Evolutionary conservation across 2,797 vertebrate species (phyloP), one percentile per base, ranked within the genome.

Genomic region (Hippocampus kuda): DNA sequence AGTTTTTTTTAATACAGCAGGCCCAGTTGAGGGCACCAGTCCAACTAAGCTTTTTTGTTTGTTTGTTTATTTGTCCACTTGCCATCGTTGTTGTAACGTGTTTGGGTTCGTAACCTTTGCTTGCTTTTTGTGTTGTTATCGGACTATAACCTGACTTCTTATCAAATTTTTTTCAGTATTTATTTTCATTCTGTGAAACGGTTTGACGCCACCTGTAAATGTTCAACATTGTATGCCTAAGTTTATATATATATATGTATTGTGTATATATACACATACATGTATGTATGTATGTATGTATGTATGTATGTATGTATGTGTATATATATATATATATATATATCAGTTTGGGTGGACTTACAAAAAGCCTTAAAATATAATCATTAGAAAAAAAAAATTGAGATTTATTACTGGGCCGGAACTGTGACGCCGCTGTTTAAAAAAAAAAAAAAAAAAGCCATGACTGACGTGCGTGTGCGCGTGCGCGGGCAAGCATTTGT

Each of bases 241-340:
- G 88, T 91, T 92, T 3, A 90, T 90, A 81, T 90, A 74, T 85
- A 78, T 88, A 86, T 92, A 89, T 89, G 79, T 61, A 79, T 1
- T 27, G 27, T 27, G 51, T 62, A 26, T 69, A 11, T 66, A 12
- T 77, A n/a, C n/a, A n/a, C n/a, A n/a, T n/a, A n/a, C n/a, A n/a
- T n/a, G n/a, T n/a, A n/a, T n/a, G n/a, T n/a, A n/a, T n/a, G n/a
- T n/a, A n/a, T n/a, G n/a, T n/a, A 78, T 88, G 4, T 30, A 91
- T 90, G 81, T 90, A 74, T 85, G 78, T 88, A 86, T 92, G 89
- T 89, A 80, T 68, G 13, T 54, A 18, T 30, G 3, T 30, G 3
- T 30, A 30, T 30, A 30, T 30, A 30, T 30, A 30, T 11, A 91
- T 90, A 82, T 90, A 74, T 85, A 78, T 88, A 86, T 92, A 90